Evolutionary conservation across 2,113 vertebrate genomes (phyloP).

Genomic region (Burhinus oedicnemus): DNA sequence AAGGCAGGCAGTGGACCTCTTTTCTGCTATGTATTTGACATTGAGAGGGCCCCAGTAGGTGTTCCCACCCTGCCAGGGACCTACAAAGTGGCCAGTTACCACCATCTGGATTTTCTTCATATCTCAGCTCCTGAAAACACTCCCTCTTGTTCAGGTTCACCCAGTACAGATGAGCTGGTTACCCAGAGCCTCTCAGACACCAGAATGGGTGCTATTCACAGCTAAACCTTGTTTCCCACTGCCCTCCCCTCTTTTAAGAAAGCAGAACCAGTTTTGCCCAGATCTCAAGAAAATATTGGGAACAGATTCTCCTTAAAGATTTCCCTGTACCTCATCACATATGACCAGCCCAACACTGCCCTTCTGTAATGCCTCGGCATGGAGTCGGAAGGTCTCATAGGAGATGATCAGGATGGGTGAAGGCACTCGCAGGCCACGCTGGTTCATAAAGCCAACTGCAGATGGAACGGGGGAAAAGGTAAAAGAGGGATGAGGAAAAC

Average conservation of each 20-base stretch:
- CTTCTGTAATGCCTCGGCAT: conserved; percentile 86
- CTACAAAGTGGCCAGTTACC: not conserved
- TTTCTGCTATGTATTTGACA: not conserved
- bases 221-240: not conserved
- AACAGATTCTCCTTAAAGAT: not conserved
- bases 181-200: not conserved
- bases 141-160: not conserved
- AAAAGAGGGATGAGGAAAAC: not conserved
- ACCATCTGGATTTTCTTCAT: not conserved
- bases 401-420: conserved; percentile 96
- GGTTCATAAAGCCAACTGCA: conserved; percentile 88
- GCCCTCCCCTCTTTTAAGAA: not conserved
- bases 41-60: not conserved
- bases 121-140: not conserved
- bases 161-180: not conserved
- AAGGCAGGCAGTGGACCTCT: not conserved
- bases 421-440: conserved; percentile 86
- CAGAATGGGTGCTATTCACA: not conserved
- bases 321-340: conserved; percentile 86
- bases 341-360: conserved; percentile 92
- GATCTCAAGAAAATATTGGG: not conserved
- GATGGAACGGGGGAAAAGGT: not conserved
- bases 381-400: conserved; percentile 95
- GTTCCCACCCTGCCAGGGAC: not conserved
- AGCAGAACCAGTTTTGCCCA: not conserved